A percentile compares a stretch with the other conserved stretches of the same genome.
phyloP scores from a whole-genome alignment of 2,797 vertebrate genomes.

The Eulemur coronatus region DNA sequence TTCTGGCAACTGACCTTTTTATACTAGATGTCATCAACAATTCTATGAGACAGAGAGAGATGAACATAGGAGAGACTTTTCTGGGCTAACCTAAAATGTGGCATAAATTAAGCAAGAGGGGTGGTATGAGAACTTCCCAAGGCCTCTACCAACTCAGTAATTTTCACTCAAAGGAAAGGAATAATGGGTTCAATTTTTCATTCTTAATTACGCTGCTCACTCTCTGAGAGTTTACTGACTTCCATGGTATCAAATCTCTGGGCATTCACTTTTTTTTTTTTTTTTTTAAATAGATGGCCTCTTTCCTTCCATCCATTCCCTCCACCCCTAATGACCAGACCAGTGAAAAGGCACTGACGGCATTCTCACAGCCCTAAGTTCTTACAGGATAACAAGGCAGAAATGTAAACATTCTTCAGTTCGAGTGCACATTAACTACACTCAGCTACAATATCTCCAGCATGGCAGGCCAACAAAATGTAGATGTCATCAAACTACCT shows the following conservation, averaged over 20 bases:
- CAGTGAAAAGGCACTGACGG: not conserved
- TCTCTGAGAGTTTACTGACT: constrained; percentile 25
- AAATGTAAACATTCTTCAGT: not conserved
- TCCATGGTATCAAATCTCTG: not conserved
- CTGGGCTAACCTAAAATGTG: not conserved
- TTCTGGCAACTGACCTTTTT: constrained; percentile 39
- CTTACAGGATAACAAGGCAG: not conserved
- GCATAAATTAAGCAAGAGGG: not conserved
- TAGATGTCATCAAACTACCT: not conserved
- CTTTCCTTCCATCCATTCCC: not conserved
- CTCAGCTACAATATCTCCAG: not conserved
- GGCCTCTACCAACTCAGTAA: not conserved
- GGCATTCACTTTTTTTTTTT: not conserved
- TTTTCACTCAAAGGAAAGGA: constrained; percentile 10
- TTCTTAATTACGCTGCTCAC: not conserved
- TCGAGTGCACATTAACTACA: not conserved
- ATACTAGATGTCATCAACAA: not conserved
- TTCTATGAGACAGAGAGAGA: not conserved
- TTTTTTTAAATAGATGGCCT: not conserved
- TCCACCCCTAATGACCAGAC: not conserved
- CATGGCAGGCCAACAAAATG: not conserved
- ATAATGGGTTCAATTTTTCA: constrained; percentile 5
- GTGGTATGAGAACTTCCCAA: not conserved
- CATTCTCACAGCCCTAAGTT: not conserved
- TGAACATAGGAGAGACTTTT: not conserved